Evolutionary conservation across 2,797 vertebrate genomes (phyloP), one percentile per base, ranked within the genome.

Genomic region (Pangasius larnaudii): DNA sequence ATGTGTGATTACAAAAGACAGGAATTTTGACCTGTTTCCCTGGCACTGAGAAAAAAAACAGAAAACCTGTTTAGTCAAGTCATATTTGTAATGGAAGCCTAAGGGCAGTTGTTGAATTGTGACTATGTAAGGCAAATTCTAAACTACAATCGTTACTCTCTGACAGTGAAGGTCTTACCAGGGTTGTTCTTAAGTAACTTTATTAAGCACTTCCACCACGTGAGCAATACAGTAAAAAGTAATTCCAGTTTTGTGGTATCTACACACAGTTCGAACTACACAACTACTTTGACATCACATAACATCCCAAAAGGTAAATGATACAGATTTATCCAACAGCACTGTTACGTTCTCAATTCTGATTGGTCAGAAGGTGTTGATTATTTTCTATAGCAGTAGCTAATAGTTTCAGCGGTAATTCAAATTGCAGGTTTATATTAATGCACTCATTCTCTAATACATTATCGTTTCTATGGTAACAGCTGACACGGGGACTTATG

Each of bases 401-500:
- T 30, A 65, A 14, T 46, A 36, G 18, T 24, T 27, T n/a, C 18
- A 33, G 9, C 30, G 24, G 2, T 75, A 46, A 75, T 27, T 75
- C 77, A 80, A 46, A 46, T 46, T 8, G 42, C 42, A 46, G 16
- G 14, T 59, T 24, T 36, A 80, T 59, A 80, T 59, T 24, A 27
- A 81, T 61, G 58, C 22, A 14, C 36, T 42, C 10, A 1, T 81
- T 81, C 24, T 46, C 56, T 8, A 46, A 82, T 46, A 63, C 58
- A 46, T 16, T 82, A 63, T 9, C 14, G 39, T 83, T 83, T 63
- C 80, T 82, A 30, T 82, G 59, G 80, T 18, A 65, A 82, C 80
- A 30, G 59, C 61, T 65, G 19, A 65, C 30, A 13, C 2, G 11
- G 27, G 75, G 49, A 33, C 30, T 30, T 33, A 10, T 7, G 22